Evolutionary conservation across 2,113 vertebrate genomes (phyloP).

Genomic region (Phrynocephalus versicolor): DNA sequence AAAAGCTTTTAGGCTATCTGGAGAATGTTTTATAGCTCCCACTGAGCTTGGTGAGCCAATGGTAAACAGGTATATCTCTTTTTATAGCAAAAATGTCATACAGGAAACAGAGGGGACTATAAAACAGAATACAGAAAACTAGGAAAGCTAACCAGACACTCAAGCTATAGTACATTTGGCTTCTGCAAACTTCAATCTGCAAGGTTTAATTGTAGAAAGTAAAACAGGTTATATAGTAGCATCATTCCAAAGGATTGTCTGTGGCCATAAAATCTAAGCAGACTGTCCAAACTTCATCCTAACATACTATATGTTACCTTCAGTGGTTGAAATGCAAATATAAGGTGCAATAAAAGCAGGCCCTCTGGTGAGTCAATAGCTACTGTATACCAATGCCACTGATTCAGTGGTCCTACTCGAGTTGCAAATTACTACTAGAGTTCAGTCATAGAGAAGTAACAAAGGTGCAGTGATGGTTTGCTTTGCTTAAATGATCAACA

Average conservation of each 20-base stretch:
- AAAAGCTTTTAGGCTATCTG: constrained; percentile 64
- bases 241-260: neutral
- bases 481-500: neutral
- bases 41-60: constrained; percentile 44
- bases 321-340: no score
- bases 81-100: constrained; percentile 44
- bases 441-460: neutral
- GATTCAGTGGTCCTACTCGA: neutral
- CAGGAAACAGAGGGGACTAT: neutral
- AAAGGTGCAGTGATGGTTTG: neutral
- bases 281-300: neutral
- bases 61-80: constrained; percentile 44
- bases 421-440: no score
- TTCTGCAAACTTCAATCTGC: neutral
- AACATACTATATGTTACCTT: neutral
- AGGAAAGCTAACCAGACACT: neutral
- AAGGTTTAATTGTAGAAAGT: neutral
- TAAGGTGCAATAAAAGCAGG: no score
- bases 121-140: constrained; percentile 8
- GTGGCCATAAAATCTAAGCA: neutral
- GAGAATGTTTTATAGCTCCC: constrained; percentile 59
- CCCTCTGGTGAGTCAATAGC: no score
- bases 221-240: neutral
- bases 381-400: neutral
- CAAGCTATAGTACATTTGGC: neutral